Base-by-base conservation (phyloP, 2,888 invertebrate genomes). In the Sthenelais limicola region DNA sequence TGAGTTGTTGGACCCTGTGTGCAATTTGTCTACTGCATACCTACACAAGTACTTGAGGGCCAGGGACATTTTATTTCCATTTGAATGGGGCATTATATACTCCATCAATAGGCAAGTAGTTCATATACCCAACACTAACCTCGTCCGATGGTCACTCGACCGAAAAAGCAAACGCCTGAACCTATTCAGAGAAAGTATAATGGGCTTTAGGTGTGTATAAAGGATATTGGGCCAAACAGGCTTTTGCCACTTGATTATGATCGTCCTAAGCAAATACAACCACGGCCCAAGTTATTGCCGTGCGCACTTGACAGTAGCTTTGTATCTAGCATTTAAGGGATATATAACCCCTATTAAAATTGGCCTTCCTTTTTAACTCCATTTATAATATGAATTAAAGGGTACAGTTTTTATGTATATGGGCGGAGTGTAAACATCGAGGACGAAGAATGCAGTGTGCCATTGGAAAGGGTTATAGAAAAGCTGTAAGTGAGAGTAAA, bases 71-170 rank as follows among this genome's bases (percentile, higher is more conserved):
- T 62, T 62, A 62, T 62, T 62, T 62, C 62, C 62, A 62, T 62
- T 62, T 62, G 62, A 62, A 62, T 62, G 62, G 62, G 26, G 43
- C 62, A 62, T 62, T 62, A 62, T 62, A 62, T 43, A 62, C 62
- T 38, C 35, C 38, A 15, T 38, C 62, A 62, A 62, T 26, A 28
- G 38, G 15, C 38, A 21, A 43, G 12, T 43, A 38, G 62, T 62
- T 38, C 62, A 62, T 62, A 38, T 43, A 12, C 12, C 43, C 43
- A n/a, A n/a, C 43, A 9, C 43, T 62, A 24, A 43, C 32, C 56
- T 28, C 56, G 28, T 9, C 9, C 21, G 38, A 62, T 18, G 38
- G 62, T 21, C 62, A 62, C 24, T 62, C 38, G 26, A 35, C 21
- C 62, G 62, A 38, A 24, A 26, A 35, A n/a, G 7, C 62, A 3